phyloP scores from a whole-genome alignment of 2,888 invertebrate species.

The Smittia aterrima region DNA sequence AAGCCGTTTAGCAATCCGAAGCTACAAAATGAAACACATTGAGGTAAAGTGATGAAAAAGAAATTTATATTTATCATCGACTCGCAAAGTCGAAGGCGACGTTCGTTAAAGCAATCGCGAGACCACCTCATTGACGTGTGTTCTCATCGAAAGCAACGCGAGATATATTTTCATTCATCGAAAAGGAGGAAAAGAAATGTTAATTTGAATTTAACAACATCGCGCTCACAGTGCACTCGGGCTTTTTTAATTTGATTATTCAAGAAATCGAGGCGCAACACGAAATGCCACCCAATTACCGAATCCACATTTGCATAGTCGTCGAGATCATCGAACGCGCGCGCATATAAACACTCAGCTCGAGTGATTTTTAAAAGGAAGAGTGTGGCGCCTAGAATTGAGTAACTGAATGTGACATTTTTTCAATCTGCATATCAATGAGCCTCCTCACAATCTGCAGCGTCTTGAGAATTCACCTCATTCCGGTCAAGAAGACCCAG shows the following conservation, averaged over 20 bases:
- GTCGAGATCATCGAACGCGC: neutral
- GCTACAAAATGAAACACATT: neutral
- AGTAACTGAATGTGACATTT: neutral
- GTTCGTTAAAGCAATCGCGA: conserved; percentile 32
- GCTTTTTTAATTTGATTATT: conserved; percentile 35
- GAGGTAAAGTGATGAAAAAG: conserved; percentile 24
- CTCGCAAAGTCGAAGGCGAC: conserved; percentile 15
- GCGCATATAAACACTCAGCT: neutral
- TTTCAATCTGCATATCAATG: neutral
- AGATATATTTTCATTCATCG: conserved; percentile 13
- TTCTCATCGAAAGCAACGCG: neutral
- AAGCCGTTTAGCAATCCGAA: neutral
- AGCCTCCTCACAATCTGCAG: neutral
- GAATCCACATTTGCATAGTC: conserved; percentile 13
- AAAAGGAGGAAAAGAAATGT: conserved; percentile 29
- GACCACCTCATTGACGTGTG: conserved; percentile 37
- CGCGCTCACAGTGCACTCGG: neutral
- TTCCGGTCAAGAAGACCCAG: neutral
- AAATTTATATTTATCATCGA: conserved; percentile 29
- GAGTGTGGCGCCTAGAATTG: conserved; percentile 31
- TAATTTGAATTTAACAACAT: conserved; percentile 42
- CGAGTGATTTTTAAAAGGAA: neutral
- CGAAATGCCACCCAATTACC: conserved; percentile 39
- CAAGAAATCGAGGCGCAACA: neutral
- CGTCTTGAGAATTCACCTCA: neutral